Evolutionary conservation across 2,888 invertebrate species (phyloP), one percentile per base, ranked within the genome.

Genomic region (Thecocarcelia acutangulata): DNA sequence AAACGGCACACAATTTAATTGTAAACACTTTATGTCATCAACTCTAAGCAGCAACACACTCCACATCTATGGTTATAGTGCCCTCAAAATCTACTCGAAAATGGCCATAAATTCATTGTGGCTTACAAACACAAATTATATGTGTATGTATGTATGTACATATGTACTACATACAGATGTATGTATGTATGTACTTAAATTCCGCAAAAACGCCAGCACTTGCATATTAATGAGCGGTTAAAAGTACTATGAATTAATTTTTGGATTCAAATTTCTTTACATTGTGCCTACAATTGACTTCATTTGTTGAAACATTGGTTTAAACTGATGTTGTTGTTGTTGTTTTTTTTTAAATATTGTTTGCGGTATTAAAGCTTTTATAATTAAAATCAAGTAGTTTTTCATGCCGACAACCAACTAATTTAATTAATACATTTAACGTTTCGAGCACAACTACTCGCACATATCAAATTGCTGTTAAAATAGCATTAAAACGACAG

Each of bases 171-270:
- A n/a, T n/a, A n/a, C n/a, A n/a, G n/a, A n/a, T n/a, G 50, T 37
- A 24, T 44, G 50, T 73, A 44, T n/a, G 28, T 28, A 33, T 33
- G 9, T 9, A 33, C 9, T 33, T 33, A 33, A 3, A 33, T 33
- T 33, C 33, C 42, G 44, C 17, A 21, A 54, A 48, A 56, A 48
- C 52, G 28, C 33, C 54, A 54, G 11, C 72, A 68, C 44, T 59
- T 59, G 68, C 59, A 75, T 75, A 24, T 59, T 68, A 68, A 75
- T 68, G 59, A 68, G 66, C 42, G 13, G 33, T 33, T 33, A 17
- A n/a, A 46, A 46, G 8, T 15, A 9, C 46, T 15, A 8, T 15
- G 17, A 9, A 2, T n/a, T 46, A 33, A 1, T n/a, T 56, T 54
- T 56, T 68, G 17, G n/a, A n/a, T 58, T 56, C 6, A 46, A 58